These are phyloP conservation scores for Ginglymostoma cirratum DNA, from an alignment of 2,113 vertebrate genomes.

Conservation along the genomic window DNA sequence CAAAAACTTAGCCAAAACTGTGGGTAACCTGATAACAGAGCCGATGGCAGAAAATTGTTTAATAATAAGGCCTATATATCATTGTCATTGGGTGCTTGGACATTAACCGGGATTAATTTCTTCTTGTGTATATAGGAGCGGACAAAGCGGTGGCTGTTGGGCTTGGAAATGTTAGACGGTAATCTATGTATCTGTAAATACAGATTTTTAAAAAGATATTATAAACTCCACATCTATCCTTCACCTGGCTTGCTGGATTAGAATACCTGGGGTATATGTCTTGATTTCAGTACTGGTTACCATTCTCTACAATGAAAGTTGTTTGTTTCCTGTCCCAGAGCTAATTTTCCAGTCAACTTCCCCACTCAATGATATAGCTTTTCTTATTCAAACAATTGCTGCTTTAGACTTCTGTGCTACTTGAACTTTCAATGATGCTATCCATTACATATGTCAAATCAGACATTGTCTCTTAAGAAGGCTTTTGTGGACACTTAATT, in stretches of 20 bases:
- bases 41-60: neutral
- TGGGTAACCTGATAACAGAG: neutral
- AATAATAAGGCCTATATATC: neutral
- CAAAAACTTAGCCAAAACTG: neutral
- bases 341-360: neutral
- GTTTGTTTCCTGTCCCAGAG: neutral
- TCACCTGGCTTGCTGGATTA: no score
- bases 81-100: no score
- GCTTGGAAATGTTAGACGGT: no score
- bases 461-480: neutral
- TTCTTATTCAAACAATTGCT: neutral
- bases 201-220: no score
- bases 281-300: neutral
- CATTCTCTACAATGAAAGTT: neutral
- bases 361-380: no score
- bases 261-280: neutral
- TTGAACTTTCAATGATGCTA: neutral
- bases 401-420: neutral
- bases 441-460: neutral
- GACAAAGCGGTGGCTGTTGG: no score
- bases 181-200: no score
- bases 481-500: no score
- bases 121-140: no score
- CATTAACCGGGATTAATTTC: no score
- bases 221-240: no score